Evolutionary conservation across 2,888 invertebrate species (phyloP).

Genomic region (Pogonocherus hispidulus): DNA sequence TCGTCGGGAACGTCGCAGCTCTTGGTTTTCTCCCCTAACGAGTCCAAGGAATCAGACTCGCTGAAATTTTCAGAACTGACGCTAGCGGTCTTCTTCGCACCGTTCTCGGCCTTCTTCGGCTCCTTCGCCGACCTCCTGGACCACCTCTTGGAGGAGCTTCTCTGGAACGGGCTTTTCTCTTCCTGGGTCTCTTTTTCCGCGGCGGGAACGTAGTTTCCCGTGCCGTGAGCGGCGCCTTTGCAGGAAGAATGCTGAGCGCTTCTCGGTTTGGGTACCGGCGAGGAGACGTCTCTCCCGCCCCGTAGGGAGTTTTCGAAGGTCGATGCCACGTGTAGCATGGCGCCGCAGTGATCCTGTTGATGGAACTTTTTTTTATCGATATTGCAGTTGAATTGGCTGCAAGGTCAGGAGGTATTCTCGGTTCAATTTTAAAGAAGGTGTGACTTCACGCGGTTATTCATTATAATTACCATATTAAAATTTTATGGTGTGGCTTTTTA

Average conservation of each 20-base stretch:
- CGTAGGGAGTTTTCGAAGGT: conserved; percentile 75
- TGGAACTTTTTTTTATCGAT: background rate
- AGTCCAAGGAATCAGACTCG: conserved; percentile 77
- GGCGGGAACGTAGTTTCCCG: conserved; percentile 39
- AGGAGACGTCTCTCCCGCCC: conserved; percentile 67
- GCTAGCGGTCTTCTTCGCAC: conserved; percentile 69
- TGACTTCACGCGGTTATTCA: background rate
- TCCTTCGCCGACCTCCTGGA: conserved; percentile 42
- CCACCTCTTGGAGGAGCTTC: conserved; percentile 46
- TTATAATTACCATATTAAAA: too few relatives aligned
- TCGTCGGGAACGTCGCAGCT: conserved; percentile 55
- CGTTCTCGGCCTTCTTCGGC: conserved; percentile 51
- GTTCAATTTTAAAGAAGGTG: too few relatives aligned
- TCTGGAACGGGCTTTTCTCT: conserved; percentile 48
- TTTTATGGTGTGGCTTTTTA: too few relatives aligned
- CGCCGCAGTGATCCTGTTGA: conserved; percentile 45
- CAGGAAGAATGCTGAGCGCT: conserved; percentile 76
- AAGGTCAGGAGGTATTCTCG: conserved; percentile 20
- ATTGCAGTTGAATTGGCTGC: background rate
- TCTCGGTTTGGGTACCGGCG: conserved; percentile 69
- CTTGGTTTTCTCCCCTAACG: conserved; percentile 57
- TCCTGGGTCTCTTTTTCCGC: background rate
- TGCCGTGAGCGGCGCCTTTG: conserved; percentile 82
- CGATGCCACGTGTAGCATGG: conserved; percentile 64
- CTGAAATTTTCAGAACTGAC: conserved; percentile 78